Conservation (phyloP, 1,140 invertebrate genomes). For the Drosophila persimilis region DNA sequence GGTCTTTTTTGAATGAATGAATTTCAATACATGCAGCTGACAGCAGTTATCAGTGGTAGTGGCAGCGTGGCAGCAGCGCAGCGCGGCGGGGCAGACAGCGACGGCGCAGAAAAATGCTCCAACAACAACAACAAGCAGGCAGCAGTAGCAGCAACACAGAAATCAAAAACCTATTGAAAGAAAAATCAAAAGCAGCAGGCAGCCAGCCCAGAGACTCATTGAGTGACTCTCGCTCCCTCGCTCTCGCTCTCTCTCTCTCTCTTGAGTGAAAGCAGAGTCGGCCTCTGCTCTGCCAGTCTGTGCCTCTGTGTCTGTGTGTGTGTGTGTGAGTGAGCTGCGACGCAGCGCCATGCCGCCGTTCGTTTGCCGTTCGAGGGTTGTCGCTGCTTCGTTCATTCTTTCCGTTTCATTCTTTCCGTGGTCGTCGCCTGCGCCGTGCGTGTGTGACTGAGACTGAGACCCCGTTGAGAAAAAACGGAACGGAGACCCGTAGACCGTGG, state of each 20-base stretch:
- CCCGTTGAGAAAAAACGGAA: constrained; percentile 23
- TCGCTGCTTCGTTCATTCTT: constrained; percentile 63
- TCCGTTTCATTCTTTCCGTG: constrained; percentile 72
- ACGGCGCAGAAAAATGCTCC: constrained; percentile 75
- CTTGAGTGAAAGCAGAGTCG: neutral
- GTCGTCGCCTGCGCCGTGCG: constrained; percentile 20
- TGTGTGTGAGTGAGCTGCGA: constrained; percentile 12
- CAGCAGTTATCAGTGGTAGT: constrained; percentile 52
- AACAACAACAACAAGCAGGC: constrained; percentile 42
- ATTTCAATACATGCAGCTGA: constrained; percentile 82
- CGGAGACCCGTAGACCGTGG: too few relatives aligned
- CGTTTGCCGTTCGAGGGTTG: constrained; percentile 65
- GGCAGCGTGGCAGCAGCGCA: constrained; percentile 5
- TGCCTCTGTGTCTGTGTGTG: constrained; percentile 6
- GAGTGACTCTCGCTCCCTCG: constrained; percentile 43
- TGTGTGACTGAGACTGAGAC: constrained; percentile 49
- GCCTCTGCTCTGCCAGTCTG: constrained; percentile 5
- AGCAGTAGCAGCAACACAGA: constrained; percentile 52
- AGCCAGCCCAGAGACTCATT: constrained; percentile 27
- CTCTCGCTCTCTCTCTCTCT: constrained; percentile 12
- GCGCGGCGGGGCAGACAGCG: constrained; percentile 37
- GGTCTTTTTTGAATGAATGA: constrained; percentile 75
- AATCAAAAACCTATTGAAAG: constrained; percentile 76
- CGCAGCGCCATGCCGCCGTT: too few relatives aligned
- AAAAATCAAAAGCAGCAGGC: constrained; percentile 65